Conservation (phyloP, 1,140 invertebrate genomes). For the Cardiocondyla obscurior region DNA sequence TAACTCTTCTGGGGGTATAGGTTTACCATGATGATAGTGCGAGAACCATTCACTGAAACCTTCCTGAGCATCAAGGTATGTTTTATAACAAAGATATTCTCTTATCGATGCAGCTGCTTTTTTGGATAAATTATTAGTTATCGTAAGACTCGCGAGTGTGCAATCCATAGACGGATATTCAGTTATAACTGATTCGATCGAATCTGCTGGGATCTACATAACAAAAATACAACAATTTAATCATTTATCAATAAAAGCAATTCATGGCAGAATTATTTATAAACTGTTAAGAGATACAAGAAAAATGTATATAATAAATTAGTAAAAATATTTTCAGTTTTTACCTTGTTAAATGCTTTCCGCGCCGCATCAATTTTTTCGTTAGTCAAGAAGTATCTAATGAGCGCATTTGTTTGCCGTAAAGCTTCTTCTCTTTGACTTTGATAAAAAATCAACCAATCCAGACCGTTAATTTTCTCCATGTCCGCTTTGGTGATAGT, state of each 20-base stretch:
- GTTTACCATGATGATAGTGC: conserved; percentile 91
- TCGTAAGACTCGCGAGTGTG: conserved; percentile 76
- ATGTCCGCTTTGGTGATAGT: conserved; percentile 86
- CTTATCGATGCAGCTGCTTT: conserved; percentile 86
- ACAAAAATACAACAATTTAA: conserved; percentile 18
- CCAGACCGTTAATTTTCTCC: conserved; percentile 92
- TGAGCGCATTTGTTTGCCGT: conserved; percentile 94
- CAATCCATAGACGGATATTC: conserved; percentile 85
- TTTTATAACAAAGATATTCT: conserved; percentile 91
- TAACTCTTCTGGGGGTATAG: conserved; percentile 86
- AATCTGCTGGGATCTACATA: conserved; percentile 85
- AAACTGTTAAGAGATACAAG: conserved; percentile 56
- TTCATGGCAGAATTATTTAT: conserved; percentile 5
- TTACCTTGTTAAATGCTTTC: conserved; percentile 87
- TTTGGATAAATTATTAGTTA: conserved; percentile 79
- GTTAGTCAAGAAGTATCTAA: conserved; percentile 90
- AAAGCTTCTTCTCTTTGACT: conserved; percentile 92
- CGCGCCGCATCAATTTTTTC: conserved; percentile 88
- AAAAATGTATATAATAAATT: conserved; percentile 25
- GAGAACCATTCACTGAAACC: conserved; percentile 95
- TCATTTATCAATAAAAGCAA: conserved; percentile 38
- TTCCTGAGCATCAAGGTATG: conserved; percentile 93
- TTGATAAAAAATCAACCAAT: conserved; percentile 93
- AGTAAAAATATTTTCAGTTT: conserved; percentile 8
- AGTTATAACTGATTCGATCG: conserved; percentile 86